Evolutionary conservation across 2,888 invertebrate genomes (phyloP).

Genomic region (Hydraecia micacea): DNA sequence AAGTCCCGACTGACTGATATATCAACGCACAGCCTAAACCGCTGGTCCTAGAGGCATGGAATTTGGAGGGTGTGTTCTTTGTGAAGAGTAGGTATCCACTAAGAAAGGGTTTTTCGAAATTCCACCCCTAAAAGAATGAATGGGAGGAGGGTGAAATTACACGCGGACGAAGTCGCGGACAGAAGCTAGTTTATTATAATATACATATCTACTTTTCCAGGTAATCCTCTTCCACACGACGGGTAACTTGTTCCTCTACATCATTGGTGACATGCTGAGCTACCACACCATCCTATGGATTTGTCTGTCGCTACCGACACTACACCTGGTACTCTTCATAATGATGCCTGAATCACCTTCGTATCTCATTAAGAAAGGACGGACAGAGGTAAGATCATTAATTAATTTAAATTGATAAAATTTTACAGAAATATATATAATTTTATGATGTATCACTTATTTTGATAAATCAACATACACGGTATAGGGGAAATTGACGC

Average conservation of each 20-base stretch:
- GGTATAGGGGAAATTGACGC: background rate
- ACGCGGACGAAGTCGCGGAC: no score
- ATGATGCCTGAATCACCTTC: conserved; percentile 92
- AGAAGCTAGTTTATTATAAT: background rate
- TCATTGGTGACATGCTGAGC: conserved; percentile 85
- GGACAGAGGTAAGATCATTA: conserved; percentile 76
- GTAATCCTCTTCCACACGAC: conserved; percentile 83
- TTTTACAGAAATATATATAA: no score
- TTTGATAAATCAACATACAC: background rate
- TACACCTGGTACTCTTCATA: conserved; percentile 85
- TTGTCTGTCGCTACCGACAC: conserved; percentile 84
- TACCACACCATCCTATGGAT: conserved; percentile 88
- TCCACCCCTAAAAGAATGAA: no score
- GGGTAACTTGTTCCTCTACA: conserved; percentile 87
- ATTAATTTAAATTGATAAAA: no score
- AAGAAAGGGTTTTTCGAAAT: no score
- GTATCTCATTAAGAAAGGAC: conserved; percentile 83
- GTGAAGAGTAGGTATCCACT: no score
- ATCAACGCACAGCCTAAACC: no score
- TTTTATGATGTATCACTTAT: background rate
- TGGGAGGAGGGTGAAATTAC: no score
- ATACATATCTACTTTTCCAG: conserved; percentile 67
- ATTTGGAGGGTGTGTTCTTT: no score
- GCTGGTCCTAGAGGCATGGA: no score
- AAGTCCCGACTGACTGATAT: no score